These are phyloP conservation scores for Hippocampus mohnikei DNA, from an alignment of 2,113 vertebrate genomes.

Conservation along the genomic window DNA sequence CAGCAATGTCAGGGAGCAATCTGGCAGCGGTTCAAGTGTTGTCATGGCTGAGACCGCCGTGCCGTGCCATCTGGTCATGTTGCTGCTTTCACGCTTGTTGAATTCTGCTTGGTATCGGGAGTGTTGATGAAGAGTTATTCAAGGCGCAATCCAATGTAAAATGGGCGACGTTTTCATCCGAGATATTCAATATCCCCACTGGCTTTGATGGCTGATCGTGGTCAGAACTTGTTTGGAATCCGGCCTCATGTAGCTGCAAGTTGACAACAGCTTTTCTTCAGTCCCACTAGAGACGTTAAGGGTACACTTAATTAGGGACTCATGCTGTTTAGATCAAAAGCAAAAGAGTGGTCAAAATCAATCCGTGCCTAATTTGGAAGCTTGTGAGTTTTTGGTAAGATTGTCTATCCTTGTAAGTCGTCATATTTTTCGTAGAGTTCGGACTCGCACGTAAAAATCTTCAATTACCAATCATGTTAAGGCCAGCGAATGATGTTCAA, in stretches of 20 bases:
- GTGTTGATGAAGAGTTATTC: not conserved
- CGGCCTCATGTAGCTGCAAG: not conserved
- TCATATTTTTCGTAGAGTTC: too few species aligned
- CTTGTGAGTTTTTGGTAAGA: too few species aligned
- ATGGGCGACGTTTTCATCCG: not conserved
- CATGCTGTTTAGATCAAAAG: not conserved
- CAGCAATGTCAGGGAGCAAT: constrained; percentile 1
- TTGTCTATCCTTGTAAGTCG: too few species aligned
- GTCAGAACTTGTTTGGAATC: not conserved
- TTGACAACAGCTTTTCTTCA: not conserved
- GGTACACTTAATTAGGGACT: not conserved
- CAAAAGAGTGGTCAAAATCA: not conserved
- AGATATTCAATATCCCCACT: not conserved
- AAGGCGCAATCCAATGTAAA: not conserved
- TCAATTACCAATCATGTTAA: too few species aligned
- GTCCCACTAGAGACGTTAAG: not conserved
- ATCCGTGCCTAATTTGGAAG: not conserved
- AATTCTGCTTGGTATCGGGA: not conserved
- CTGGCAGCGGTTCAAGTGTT: constrained; percentile 6
- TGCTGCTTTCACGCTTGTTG: constrained; percentile 5
- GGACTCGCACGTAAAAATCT: too few species aligned
- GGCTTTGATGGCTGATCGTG: not conserved
- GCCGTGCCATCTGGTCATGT: constrained; percentile 5
- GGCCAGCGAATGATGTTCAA: too few species aligned
- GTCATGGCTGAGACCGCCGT: constrained; percentile 2